A percentile compares a stretch with the other conserved stretches of the same genome.
Evolutionary conservation across 2,888 invertebrate genomes (phyloP).

Genomic region (Macrophya annulata): DNA sequence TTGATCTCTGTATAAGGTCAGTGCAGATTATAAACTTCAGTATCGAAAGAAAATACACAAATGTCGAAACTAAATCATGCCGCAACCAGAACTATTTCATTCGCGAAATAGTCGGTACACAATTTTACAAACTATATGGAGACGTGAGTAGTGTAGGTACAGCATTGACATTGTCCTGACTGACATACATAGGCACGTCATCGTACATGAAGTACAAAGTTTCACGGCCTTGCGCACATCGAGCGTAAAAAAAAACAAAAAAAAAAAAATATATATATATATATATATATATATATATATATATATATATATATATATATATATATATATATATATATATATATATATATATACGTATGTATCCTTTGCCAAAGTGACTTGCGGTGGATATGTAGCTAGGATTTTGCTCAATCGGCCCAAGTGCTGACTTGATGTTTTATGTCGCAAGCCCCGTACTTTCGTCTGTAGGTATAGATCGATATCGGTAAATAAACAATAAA

Average conservation of each 20-base stretch:
- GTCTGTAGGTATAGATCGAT: constrained; percentile 9
- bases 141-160: neutral
- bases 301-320: too few relatives aligned
- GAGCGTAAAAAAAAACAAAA: constrained; percentile 11
- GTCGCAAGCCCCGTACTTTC: constrained; percentile 12
- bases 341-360: neutral
- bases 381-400: neutral
- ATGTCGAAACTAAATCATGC: neutral
- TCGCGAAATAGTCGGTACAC: neutral
- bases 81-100: neutral
- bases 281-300: too few relatives aligned
- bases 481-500: constrained; percentile 42
- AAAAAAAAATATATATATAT: neutral
- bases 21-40: neutral
- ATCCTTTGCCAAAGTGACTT: neutral
- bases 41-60: constrained; percentile 1
- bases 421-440: constrained; percentile 20
- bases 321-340: too few relatives aligned
- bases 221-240: constrained; percentile 31
- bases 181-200: neutral
- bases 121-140: neutral
- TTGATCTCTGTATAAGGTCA: constrained; percentile 9
- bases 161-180: neutral
- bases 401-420: constrained; percentile 35
- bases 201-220: neutral